phyloP scores from a whole-genome alignment of 2,888 invertebrate species.

The Callyntrura guangdongensis region DNA sequence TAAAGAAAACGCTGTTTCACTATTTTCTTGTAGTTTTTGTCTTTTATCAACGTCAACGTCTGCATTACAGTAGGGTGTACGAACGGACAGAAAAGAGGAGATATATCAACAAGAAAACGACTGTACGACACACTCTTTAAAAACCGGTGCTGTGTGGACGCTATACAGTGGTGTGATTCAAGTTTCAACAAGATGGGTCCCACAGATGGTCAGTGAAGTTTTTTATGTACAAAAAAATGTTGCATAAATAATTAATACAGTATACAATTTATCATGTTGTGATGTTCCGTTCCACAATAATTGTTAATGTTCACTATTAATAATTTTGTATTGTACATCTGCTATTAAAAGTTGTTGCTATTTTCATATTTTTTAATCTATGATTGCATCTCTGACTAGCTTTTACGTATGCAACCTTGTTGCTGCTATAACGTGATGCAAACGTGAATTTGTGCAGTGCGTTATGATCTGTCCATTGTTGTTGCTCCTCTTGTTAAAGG shows the following conservation, averaged over 20 bases:
- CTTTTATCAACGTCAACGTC: background rate
- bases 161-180: background rate
- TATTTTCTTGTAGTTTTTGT: slow-evolving; percentile 20
- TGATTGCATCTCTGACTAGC: background rate
- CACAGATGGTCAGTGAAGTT: slow-evolving; percentile 72
- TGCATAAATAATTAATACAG: background rate
- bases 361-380: background rate
- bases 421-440: background rate
- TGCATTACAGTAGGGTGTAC: background rate
- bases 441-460: background rate
- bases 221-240: background rate
- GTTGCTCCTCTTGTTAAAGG: background rate
- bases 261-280: background rate
- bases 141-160: slow-evolving; percentile 3
- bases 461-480: background rate
- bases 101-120: background rate
- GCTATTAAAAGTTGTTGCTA: background rate
- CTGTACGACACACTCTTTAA: background rate
- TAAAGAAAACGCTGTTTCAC: slow-evolving; percentile 57
- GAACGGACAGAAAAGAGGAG: background rate
- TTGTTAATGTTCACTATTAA: background rate
- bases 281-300: background rate
- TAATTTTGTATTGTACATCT: background rate
- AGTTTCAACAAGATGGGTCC: slow-evolving; percentile 59
- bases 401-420: background rate